Base-by-base conservation (phyloP, 2,797 vertebrate species). In the Momotus momota region DNA sequence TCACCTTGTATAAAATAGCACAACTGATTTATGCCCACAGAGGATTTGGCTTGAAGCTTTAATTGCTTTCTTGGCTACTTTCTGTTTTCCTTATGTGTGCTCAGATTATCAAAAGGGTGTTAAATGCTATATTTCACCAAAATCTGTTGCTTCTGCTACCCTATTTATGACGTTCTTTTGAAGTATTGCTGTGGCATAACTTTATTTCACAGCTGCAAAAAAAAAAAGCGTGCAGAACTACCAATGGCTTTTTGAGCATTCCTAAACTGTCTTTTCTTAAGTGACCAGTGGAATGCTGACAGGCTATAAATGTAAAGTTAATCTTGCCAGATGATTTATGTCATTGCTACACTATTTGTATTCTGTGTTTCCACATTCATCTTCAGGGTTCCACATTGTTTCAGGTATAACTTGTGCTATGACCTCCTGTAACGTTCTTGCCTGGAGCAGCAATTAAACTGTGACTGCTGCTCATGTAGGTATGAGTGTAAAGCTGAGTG, bases 41-140 rank as follows among this genome's bases (percentile, higher is more conserved):
- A 93, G 45, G 67, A 64, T 93, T 88, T 85, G 74, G 12, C 38
- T 75, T 72, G 81, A 93, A 86, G 11, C 19, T 93, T 90, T 92
- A 93, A 94, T 80, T 94, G 67, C 86, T 86, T 90, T 93, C 60
- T 81, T 91, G 71, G 67, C 55, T 82, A 82, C 86, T 25, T 92
- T 95, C 73, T 90, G 21, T 88, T 95, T 95, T 88, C 61, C 33
- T 95, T 95, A 77, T 18, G 17, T 91, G 45, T 61, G 38, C 22
- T 86, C 25, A 81, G 48, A 66, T 66, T 90, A 90, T 55, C 74
- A 91, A 84, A 86, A 80, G 31, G 79, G 41, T 58, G 35, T 88
- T 79, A 79, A 79, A 93, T 69, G 9, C n/a, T 92, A 4, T 64
- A 57, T 90, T 94, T 85, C 83, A 73, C 52, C 45, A 77, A 93